These are phyloP conservation scores for Scomber japonicus DNA, from an alignment of 2,113 vertebrate genomes.

Conservation along the genomic window DNA sequence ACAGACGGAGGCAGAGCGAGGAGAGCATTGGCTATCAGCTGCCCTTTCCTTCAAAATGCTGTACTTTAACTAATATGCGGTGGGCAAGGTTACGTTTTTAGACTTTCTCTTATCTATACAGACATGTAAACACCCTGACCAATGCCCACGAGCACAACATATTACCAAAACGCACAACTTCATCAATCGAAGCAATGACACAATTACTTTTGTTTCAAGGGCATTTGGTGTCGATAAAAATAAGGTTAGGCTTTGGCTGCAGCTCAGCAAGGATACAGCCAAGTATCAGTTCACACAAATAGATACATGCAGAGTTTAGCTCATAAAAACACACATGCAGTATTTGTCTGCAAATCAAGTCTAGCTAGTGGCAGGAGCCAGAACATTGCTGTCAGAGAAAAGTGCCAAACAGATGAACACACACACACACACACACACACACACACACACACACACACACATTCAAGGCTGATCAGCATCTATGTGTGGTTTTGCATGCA, in stretches of 20 bases:
- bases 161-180: conserved; percentile 4
- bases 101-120: neutral
- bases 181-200: conserved; percentile 35
- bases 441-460: neutral
- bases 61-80: conserved; percentile 65
- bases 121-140: conserved; percentile 1
- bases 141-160: conserved; percentile 2
- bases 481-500: conserved; percentile 18
- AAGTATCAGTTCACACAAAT: neutral
- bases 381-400: conserved; percentile 22
- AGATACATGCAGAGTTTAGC: conserved; percentile 3
- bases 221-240: conserved; percentile 30
- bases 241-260: neutral
- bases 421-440: neutral
- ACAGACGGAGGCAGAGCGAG: conserved; percentile 59
- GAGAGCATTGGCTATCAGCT: conserved; percentile 56
- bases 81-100: conserved; percentile 46
- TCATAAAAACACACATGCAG: neutral
- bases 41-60: conserved; percentile 68
- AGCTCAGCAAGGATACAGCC: neutral
- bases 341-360: conserved; percentile 37
- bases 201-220: conserved; percentile 36
- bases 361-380: conserved; percentile 20
- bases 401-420: conserved; percentile 27
- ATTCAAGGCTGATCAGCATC: conserved; percentile 13